phyloP scores from a whole-genome alignment of 2,797 vertebrate genomes.

The Rhinella marina region DNA sequence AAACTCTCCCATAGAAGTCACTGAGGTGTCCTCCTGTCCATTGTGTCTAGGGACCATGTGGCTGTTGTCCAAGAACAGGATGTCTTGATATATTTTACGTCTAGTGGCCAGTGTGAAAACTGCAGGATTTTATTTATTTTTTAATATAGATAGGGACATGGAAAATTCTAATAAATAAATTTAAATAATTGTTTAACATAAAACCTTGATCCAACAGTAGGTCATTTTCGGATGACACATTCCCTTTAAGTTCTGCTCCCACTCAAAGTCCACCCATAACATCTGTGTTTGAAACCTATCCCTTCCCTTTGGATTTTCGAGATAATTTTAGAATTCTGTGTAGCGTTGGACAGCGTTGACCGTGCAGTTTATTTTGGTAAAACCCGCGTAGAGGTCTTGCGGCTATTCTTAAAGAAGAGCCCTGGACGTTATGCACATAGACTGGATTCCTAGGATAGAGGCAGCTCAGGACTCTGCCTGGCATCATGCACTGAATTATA shows the following conservation, averaged over 20 bases:
- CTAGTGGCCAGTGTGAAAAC: too few relatives aligned
- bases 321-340: conserved; percentile 38
- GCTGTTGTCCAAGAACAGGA: too few relatives aligned
- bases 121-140: too few relatives aligned
- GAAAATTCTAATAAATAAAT: too few relatives aligned
- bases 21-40: too few relatives aligned
- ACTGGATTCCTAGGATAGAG: conserved; percentile 13
- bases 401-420: neutral
- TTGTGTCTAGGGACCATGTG: too few relatives aligned
- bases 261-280: neutral
- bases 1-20: too few relatives aligned
- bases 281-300: neutral
- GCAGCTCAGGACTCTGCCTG: neutral
- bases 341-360: neutral
- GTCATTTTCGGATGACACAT: neutral
- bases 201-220: too few relatives aligned
- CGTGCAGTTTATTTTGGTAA: conserved; percentile 1
- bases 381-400: neutral
- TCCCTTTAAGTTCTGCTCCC: neutral
- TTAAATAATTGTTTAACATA: too few relatives aligned
- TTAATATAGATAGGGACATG: too few relatives aligned
- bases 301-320: conserved; percentile 16
- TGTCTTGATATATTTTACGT: too few relatives aligned
- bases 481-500: neutral
- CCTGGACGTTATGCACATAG: conserved; percentile 9